Conservation (phyloP, 2,113 vertebrate species). For the Columba janthina region DNA sequence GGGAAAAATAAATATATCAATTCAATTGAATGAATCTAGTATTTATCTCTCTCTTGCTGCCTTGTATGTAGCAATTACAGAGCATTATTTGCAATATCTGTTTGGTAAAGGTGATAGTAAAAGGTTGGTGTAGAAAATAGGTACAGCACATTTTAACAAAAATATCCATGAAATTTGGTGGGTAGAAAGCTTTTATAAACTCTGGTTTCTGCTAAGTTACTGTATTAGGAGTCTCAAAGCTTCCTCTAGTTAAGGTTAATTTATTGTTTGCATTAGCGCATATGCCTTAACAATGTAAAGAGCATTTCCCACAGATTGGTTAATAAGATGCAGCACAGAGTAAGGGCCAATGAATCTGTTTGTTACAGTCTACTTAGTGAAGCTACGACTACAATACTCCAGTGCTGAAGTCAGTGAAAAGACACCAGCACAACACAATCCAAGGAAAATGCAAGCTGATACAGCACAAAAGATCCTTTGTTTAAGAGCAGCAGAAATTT, state of each 20-base stretch:
- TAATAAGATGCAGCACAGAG: slow-evolving; percentile 65
- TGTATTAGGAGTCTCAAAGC: slow-evolving; percentile 17
- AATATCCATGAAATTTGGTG: not conserved
- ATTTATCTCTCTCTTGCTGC: not conserved
- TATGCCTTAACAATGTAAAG: slow-evolving; percentile 25
- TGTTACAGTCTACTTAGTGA: slow-evolving; percentile 71
- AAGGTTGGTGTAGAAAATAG: slow-evolving; percentile 6
- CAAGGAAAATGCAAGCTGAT: slow-evolving; percentile 72
- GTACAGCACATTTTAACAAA: not conserved
- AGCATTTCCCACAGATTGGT: slow-evolving; percentile 49
- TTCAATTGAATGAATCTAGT: not conserved
- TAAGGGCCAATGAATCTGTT: slow-evolving; percentile 72
- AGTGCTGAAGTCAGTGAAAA: slow-evolving; percentile 75
- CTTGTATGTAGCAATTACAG: not conserved
- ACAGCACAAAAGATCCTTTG: slow-evolving; percentile 73
- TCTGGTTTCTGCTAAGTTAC: not conserved
- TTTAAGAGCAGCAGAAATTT: slow-evolving; percentile 73
- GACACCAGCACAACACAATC: slow-evolving; percentile 64
- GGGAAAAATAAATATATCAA: not conserved
- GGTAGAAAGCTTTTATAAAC: not conserved
- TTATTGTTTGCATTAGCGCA: slow-evolving; percentile 34
- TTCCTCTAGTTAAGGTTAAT: slow-evolving; percentile 43
- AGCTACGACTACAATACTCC: slow-evolving; percentile 45
- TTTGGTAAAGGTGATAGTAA: not conserved
- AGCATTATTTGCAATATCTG: not conserved